These are phyloP conservation scores for Bungarus multicinctus DNA, from an alignment of 2,113 vertebrate genomes.

Conservation along the genomic window DNA sequence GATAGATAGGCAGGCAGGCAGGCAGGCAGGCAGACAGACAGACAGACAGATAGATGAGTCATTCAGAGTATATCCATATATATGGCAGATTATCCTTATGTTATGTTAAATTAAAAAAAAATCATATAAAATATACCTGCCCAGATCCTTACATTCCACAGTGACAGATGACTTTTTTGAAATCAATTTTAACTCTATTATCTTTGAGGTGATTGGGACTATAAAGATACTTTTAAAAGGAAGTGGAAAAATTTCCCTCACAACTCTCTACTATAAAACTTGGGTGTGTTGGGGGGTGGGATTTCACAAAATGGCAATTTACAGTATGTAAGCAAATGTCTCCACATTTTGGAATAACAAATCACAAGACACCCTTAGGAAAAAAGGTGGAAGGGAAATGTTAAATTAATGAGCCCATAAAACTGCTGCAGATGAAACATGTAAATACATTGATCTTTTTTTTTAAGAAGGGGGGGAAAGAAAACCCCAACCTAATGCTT, in stretches of 20 bases:
- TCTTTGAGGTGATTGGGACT: slow-evolving; percentile 52
- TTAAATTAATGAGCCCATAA: slow-evolving; percentile 99
- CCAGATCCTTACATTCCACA: slow-evolving; percentile 17
- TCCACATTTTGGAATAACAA: slow-evolving; percentile 83
- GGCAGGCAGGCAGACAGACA: no score
- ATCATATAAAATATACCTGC: slow-evolving; percentile 45
- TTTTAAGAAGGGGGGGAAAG: slow-evolving; percentile 49
- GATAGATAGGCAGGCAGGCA: no score
- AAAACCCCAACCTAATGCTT: slow-evolving; percentile 81
- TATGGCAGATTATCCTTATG: slow-evolving; percentile 18
- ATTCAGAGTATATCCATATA: no score
- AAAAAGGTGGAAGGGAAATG: slow-evolving; percentile 97
- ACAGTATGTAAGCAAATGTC: slow-evolving; percentile 80
- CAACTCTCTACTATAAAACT: slow-evolving; percentile 72
- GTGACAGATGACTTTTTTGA: slow-evolving; percentile 19
- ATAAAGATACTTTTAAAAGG: slow-evolving; percentile 53
- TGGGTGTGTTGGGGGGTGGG: slow-evolving; percentile 64
- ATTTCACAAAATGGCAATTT: slow-evolving; percentile 81
- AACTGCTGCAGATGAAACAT: slow-evolving; percentile 99
- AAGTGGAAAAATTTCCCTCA: background rate
- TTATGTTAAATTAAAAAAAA: slow-evolving; percentile 26
- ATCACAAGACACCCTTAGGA: slow-evolving; percentile 90
- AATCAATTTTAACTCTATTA: slow-evolving; percentile 39
- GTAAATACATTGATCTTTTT: slow-evolving; percentile 99
- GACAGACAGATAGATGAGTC: no score